Evolutionary conservation across 2,888 invertebrate species (phyloP), one percentile per base, ranked within the genome.

Genomic region (Alloscopus bannaensis): DNA sequence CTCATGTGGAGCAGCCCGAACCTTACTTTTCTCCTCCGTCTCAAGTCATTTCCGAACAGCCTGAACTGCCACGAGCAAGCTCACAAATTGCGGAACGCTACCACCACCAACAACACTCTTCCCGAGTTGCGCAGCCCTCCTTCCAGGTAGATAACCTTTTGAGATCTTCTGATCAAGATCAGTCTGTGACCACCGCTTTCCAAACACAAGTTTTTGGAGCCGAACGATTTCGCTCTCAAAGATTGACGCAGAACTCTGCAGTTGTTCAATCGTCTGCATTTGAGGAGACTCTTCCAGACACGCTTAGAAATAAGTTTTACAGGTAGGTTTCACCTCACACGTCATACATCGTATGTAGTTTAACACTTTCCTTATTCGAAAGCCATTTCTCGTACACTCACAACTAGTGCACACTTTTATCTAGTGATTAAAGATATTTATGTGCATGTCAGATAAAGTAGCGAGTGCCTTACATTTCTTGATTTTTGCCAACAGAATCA

Each of bases 251-350:
- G 2, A 81, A 72, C 20, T 62, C 81, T 8, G 81, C 83, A 4
- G 84, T 86, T 1, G 81, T 80, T 1, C 80, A 81, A 31, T 80
- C 83, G 3, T 55, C 79, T 0, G 73, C 80, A 0, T 84, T 75
- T 59, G 86, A 86, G 29, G 71, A 82, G 11, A 81, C 70, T 28
- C 71, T 86, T 13, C 86, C 86, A 13, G 69, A 60, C 31, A 52
- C 77, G n/a, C 50, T 84, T 11, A 71, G 81, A 62, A 86, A 85
- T 81, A 84, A 81, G n/a, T 86, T 86, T 78, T 86, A 86, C 79
- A 84, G 79, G 86, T 86, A 84, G 79, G 71, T n/a, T n/a, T n/a
- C n/a, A n/a, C n/a, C n/a, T n/a, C n/a, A n/a, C n/a, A n/a, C n/a
- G n/a, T n/a, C n/a, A n/a, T n/a, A n/a, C n/a, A n/a, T n/a, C n/a